Base-by-base conservation (phyloP, 2,797 vertebrate species). In the Lepilemur septentrionalis region DNA sequence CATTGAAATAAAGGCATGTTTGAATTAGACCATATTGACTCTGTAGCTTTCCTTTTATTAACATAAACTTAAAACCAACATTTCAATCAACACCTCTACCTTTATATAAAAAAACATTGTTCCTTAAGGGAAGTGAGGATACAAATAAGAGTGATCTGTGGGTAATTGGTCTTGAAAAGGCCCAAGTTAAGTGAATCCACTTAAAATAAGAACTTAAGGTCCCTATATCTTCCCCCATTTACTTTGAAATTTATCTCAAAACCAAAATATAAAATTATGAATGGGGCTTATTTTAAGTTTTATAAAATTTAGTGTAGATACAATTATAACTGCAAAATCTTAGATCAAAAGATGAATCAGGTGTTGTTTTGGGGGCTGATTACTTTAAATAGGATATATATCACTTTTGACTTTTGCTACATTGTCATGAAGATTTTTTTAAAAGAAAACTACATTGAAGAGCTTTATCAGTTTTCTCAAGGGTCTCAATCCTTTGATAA, bases 1-100 rank as follows among this genome's bases (percentile, higher is more conserved):
- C 50, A 76, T 61, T 94, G 10, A 93, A 98, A 94, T 97, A 97
- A 97, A 97, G 35, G 76, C 50, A 80, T 76, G 95, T 97, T 93
- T 91, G 17, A 89, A 72, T 20, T 75, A 95, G 41, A 61, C 35
- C n/a, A 7, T 88, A 41, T 88, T 82, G 72, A 67, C 35, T 91
- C 6, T 81, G 50, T 92, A 80, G 15, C 28, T 96, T 95, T 82
- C 32, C 65, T 95, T 95, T 89, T 85, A 81, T 25, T 79, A 78
- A 67, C 12, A 80, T 50, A 95, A 88, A 89, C 35, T 80, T 81
- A 55, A 95, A 96, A 88, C 17, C 76, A 48, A 89, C 32, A 4
- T 94, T 95, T 78, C 14, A 61, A 5, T 95, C 17, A 55, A 22
- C 30, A 91, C 9, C 1, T 89, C 23, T 80, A 23, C 35, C 41